Evolutionary conservation across 2,888 invertebrate genomes (phyloP).

Genomic region (Drosophila mettleri): DNA sequence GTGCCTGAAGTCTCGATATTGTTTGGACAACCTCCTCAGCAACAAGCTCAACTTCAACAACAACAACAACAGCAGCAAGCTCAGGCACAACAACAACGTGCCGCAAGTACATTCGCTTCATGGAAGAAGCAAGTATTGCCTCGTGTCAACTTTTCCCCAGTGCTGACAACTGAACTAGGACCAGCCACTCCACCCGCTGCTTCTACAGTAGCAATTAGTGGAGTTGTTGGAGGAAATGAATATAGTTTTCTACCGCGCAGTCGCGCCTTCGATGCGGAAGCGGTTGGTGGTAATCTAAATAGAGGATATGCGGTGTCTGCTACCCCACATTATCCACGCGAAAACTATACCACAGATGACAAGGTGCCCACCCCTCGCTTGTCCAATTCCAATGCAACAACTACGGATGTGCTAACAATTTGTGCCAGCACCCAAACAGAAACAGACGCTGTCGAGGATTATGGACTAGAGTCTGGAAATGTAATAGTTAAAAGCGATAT

Average conservation of each 20-base stretch:
- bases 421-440: slow-evolving; percentile 84
- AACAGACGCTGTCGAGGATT: slow-evolving; percentile 11
- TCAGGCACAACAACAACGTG: slow-evolving; percentile 30
- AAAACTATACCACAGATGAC: slow-evolving; percentile 19
- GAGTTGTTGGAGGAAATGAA: slow-evolving; percentile 34
- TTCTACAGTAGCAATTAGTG: slow-evolving; percentile 16
- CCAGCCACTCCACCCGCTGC: slow-evolving; percentile 33
- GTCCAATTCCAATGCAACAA: not conserved
- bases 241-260: slow-evolving; percentile 51
- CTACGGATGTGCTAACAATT: slow-evolving; percentile 72
- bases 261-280: slow-evolving; percentile 28
- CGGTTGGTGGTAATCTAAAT: slow-evolving; percentile 19
- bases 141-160: slow-evolving; percentile 69
- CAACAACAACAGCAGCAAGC: slow-evolving; percentile 26
- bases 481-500: slow-evolving; percentile 75
- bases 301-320: slow-evolving; percentile 17
- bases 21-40: slow-evolving; percentile 61
- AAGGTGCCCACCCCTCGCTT: not conserved
- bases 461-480: slow-evolving; percentile 34
- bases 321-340: slow-evolving; percentile 25
- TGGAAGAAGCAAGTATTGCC: slow-evolving; percentile 83
- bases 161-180: slow-evolving; percentile 56
- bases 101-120: slow-evolving; percentile 64
- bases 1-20: slow-evolving; percentile 79
- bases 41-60: slow-evolving; percentile 21